Evolutionary conservation across 2,113 vertebrate species (phyloP).

Genomic region (Anolis sagrei): DNA sequence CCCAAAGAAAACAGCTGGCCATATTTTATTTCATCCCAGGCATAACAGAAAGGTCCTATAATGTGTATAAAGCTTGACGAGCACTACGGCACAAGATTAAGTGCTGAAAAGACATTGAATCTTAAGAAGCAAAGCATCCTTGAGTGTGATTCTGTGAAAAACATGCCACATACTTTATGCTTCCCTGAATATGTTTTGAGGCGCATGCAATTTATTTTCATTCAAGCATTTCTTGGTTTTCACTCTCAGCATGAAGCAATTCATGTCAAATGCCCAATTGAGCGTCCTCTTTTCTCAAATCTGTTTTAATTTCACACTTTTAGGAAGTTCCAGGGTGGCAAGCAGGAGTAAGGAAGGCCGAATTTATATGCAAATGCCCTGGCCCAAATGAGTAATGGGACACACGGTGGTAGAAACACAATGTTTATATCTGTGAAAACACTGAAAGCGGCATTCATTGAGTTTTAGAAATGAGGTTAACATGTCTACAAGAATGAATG

Average conservation of each 20-base stretch:
- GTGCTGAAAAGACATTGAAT: constrained; percentile 55
- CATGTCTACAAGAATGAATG: constrained; percentile 7
- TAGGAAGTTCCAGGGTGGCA: neutral
- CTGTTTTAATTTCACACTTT: neutral
- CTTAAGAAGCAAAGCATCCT: constrained; percentile 59
- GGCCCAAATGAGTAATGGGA: constrained; percentile 49
- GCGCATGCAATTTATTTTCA: neutral
- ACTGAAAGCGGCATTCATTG: constrained; percentile 31
- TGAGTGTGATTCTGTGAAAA: constrained; percentile 43
- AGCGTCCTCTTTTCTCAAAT: neutral
- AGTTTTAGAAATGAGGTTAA: constrained; percentile 37
- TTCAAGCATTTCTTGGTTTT: neutral
- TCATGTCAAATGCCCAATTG: constrained; percentile 6
- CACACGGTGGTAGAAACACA: constrained; percentile 47
- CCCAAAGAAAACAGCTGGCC: constrained; percentile 59
- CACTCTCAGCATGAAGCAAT: neutral
- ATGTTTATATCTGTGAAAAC: constrained; percentile 42
- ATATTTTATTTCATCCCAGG: constrained; percentile 49
- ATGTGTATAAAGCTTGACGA: constrained; percentile 43
- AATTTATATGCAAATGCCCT: constrained; percentile 45
- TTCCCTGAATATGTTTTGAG: neutral
- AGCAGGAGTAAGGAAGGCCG: constrained; percentile 24
- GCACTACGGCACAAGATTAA: constrained; percentile 56
- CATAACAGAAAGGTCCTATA: constrained; percentile 54
- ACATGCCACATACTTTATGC: constrained; percentile 16